Percentiles rank a stretch among this genome's conserved stretches.
Conservation (phyloP, 2,888 invertebrate genomes). For the Hirtodrosophila duncani region DNA sequence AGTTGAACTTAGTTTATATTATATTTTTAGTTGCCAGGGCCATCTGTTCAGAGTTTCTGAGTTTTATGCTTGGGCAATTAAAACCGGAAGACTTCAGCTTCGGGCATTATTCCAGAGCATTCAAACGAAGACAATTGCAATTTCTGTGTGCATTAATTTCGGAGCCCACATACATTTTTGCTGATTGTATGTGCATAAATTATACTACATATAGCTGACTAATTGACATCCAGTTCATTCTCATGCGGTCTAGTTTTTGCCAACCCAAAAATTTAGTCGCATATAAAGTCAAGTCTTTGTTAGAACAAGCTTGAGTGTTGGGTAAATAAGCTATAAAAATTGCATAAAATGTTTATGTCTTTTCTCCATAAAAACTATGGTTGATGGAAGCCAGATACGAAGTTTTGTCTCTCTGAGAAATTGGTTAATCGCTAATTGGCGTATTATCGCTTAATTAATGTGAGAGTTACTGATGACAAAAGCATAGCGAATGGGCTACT, state of each 20-base stretch:
- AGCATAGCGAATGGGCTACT: no score
- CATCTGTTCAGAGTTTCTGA: slow-evolving; percentile 6
- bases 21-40: slow-evolving; percentile 5
- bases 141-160: slow-evolving; percentile 22
- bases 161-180: slow-evolving; percentile 13
- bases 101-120: slow-evolving; percentile 12
- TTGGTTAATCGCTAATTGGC: no score
- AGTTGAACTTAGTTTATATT: slow-evolving; percentile 7
- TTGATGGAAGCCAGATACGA: no score
- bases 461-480: no score
- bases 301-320: slow-evolving; percentile 22
- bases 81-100: slow-evolving; percentile 25
- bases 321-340: slow-evolving; percentile 29
- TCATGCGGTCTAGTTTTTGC: slow-evolving; percentile 30
- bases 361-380: slow-evolving; percentile 15
- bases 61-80: slow-evolving; percentile 35
- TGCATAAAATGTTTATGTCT: slow-evolving; percentile 43
- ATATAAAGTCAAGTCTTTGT: slow-evolving; percentile 29
- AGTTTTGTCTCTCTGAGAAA: no score
- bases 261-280: no score
- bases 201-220: slow-evolving; percentile 35
- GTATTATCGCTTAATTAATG: no score
- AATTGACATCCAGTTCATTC: slow-evolving; percentile 38
- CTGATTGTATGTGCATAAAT: slow-evolving; percentile 60
- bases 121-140: slow-evolving; percentile 32